phyloP scores from a whole-genome alignment of 1,140 invertebrate species.

The Bombus waltoni region DNA sequence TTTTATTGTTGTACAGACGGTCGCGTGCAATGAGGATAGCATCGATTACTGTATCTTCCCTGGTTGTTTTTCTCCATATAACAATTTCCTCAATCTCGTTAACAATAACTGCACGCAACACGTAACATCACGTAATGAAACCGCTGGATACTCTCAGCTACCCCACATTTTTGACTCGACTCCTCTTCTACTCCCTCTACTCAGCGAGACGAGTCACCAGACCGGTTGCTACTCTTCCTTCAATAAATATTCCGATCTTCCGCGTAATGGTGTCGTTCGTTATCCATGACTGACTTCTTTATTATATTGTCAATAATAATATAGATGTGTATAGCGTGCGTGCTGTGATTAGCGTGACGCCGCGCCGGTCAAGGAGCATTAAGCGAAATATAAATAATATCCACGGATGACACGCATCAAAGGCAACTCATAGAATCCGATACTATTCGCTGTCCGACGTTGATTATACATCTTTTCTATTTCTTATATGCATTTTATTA shows the following conservation, averaged over 20 bases:
- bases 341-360: constrained; percentile 26
- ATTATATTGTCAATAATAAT: constrained; percentile 55
- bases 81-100: constrained; percentile 65
- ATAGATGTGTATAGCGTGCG: constrained; percentile 18
- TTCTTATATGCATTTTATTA: neutral
- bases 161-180: constrained; percentile 55
- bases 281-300: constrained; percentile 56
- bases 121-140: constrained; percentile 52
- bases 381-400: constrained; percentile 53
- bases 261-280: constrained; percentile 65
- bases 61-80: constrained; percentile 37
- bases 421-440: neutral
- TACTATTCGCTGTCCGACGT: neutral
- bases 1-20: neutral
- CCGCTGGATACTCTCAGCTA: constrained; percentile 20
- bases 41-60: constrained; percentile 3
- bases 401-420: neutral
- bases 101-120: constrained; percentile 64
- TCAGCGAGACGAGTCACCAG: constrained; percentile 44
- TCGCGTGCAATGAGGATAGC: constrained; percentile 46
- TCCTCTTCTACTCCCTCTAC: constrained; percentile 6
- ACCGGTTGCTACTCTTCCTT: constrained; percentile 61
- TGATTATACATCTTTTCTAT: neutral
- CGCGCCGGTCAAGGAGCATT: neutral
- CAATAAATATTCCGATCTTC: constrained; percentile 62